These are phyloP conservation scores for Tetranychus truncatus DNA, from an alignment of 2,888 invertebrate species.

Conservation along the genomic window DNA sequence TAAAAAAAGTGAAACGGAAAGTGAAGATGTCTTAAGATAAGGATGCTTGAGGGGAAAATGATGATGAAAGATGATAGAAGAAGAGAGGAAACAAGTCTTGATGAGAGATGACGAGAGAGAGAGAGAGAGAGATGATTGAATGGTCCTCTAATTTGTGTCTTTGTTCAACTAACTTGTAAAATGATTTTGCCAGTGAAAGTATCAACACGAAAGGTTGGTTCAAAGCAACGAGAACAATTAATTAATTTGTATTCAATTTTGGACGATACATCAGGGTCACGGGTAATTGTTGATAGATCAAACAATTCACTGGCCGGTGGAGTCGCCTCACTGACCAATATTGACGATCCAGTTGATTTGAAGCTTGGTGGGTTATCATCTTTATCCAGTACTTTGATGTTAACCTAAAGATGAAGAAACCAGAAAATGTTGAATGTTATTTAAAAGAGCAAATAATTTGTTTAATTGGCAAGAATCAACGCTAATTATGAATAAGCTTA, in stretches of 20 bases:
- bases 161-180: constrained; percentile 11
- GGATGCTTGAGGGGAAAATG: background rate
- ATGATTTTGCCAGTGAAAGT: constrained; percentile 16
- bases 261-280: constrained; percentile 12
- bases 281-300: constrained; percentile 12
- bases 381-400: constrained; percentile 12
- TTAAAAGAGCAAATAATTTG: too few relatives aligned
- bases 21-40: background rate
- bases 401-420: background rate
- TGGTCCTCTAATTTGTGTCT: background rate
- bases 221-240: constrained; percentile 19
- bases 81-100: background rate
- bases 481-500: too few relatives aligned
- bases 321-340: constrained; percentile 15
- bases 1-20: background rate
- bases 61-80: background rate
- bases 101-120: background rate
- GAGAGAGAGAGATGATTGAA: background rate
- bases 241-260: constrained; percentile 20
- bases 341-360: constrained; percentile 12
- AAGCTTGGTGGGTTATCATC: constrained; percentile 19
- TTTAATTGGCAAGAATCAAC: too few relatives aligned
- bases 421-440: background rate
- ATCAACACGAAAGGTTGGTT: constrained; percentile 11
- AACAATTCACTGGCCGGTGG: constrained; percentile 12